Conservation (phyloP, 2,888 invertebrate genomes). For the Diaphora mendica region DNA sequence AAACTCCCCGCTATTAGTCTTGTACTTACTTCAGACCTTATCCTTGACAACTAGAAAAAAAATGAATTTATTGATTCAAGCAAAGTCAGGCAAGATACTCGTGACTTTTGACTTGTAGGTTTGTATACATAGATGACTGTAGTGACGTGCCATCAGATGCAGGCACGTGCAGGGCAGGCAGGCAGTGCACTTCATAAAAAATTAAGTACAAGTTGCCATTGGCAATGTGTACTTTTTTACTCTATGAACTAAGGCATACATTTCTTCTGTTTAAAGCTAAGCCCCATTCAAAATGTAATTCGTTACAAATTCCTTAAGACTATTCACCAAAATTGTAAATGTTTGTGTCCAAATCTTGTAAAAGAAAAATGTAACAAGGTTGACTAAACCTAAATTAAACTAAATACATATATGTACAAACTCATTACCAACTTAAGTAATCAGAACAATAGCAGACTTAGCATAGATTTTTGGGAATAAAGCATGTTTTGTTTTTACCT, state of each 20-base stretch:
- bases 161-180: too few relatives aligned
- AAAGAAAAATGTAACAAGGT: conserved; percentile 12
- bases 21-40: too few relatives aligned
- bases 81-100: neutral
- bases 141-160: neutral
- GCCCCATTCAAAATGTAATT: neutral
- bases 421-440: conserved; percentile 30
- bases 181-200: too few relatives aligned
- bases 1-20: too few relatives aligned
- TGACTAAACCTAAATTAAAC: conserved; percentile 7
- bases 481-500: conserved; percentile 35
- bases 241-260: too few relatives aligned
- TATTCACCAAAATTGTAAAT: neutral
- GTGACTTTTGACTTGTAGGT: neutral
- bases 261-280: neutral
- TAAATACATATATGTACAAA: conserved; percentile 16
- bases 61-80: too few relatives aligned
- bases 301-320: neutral
- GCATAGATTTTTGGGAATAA: conserved; percentile 45
- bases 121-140: neutral
- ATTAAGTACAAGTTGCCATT: too few relatives aligned
- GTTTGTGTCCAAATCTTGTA: conserved; percentile 6
- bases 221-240: too few relatives aligned
- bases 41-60: too few relatives aligned
- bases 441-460: conserved; percentile 32